Base-by-base conservation (phyloP, 2,113 vertebrate genomes). In the Cinclus mexicanus region DNA sequence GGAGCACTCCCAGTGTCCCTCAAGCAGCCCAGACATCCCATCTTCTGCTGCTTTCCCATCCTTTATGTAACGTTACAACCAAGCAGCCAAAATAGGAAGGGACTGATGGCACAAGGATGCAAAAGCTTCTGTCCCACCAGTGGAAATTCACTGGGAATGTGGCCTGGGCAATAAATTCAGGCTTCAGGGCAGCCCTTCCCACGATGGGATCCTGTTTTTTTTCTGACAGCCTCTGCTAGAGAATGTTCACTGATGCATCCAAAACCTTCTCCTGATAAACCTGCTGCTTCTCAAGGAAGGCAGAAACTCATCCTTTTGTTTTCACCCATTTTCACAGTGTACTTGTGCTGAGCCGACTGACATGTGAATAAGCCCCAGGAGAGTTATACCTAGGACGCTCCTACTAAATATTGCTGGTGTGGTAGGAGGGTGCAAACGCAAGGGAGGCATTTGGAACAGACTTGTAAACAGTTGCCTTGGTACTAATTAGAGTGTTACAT, bases 381-480 rank as follows among this genome's bases (percentile, higher is more conserved):
- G 94, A 93, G 84, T 83, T 88, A 31, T 93, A 95, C 94, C 96
- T 93, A 89, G 92, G 90, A 93, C 23, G 6, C 60, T 89, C 67
- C 89, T 81, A 84, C 93, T 96, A 96, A 95, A 96, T 96, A 90
- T 95, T 96, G 96, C 93, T 1, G 14, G 31, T 53, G 80, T 75
- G 80, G 94, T 96, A 93, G 95, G 93, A 97, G 90, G 95, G 90
- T 95, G 92, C 93, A 96, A 94, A 94, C 1, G 77, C 92, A 90
- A 96, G 65, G 76, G 92, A 96, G 92, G 94, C 64, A 90, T 93
- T 96, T 96, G 90, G 92, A 95, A 83, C 72, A 89, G 93, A 83
- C 90, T 93, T 79, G 93, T 96, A 97, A 96, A 97, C 94, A 96
- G 96, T 96, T 97, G 95, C 92, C 93, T 93, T 92, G 94, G 94